These are phyloP conservation scores for Oncopodura yosiiana DNA, from an alignment of 1,140 invertebrate genomes.

Conservation along the genomic window DNA sequence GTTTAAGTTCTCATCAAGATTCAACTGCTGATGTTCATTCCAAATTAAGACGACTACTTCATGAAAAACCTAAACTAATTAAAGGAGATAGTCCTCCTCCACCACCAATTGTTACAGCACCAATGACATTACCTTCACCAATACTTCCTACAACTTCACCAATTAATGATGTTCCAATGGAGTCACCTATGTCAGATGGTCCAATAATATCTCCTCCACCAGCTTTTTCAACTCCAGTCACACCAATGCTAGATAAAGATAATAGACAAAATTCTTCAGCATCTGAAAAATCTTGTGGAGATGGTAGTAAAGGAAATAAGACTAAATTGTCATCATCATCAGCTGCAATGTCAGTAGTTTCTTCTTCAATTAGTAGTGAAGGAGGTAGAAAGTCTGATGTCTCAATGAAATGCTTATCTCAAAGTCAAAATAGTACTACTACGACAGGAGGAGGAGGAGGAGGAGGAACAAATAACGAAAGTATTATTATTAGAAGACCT, in stretches of 20 bases:
- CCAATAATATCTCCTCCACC: conserved; percentile 34
- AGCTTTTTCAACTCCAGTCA: conserved; percentile 29
- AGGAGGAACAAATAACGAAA: neutral
- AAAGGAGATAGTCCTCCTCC: neutral
- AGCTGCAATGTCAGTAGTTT: conserved; percentile 22
- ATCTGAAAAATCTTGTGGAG: conserved; percentile 25
- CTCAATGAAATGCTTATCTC: too few relatives aligned
- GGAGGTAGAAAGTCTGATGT: too few relatives aligned
- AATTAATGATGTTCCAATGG: conserved; percentile 29
- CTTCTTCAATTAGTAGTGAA: too few relatives aligned
- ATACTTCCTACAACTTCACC: conserved; percentile 31
- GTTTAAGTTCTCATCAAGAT: conserved; percentile 30
- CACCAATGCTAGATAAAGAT: conserved; percentile 33
- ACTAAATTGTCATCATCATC: conserved; percentile 5
- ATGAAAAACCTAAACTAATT: conserved; percentile 37
- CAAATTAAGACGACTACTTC: conserved; percentile 61
- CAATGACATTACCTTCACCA: conserved; percentile 31
- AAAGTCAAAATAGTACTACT: too few relatives aligned
- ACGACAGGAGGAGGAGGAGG: neutral
- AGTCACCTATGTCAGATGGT: conserved; percentile 35
- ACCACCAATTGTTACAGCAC: neutral
- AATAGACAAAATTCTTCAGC: conserved; percentile 34
- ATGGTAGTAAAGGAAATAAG: conserved; percentile 9
- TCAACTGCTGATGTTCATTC: conserved; percentile 62
- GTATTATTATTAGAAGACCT: too few relatives aligned